Percentiles rank a stretch among this genome's conserved stretches.
Evolutionary conservation across 1,140 invertebrate species (phyloP).

Genomic region (Solenopsis invicta): DNA sequence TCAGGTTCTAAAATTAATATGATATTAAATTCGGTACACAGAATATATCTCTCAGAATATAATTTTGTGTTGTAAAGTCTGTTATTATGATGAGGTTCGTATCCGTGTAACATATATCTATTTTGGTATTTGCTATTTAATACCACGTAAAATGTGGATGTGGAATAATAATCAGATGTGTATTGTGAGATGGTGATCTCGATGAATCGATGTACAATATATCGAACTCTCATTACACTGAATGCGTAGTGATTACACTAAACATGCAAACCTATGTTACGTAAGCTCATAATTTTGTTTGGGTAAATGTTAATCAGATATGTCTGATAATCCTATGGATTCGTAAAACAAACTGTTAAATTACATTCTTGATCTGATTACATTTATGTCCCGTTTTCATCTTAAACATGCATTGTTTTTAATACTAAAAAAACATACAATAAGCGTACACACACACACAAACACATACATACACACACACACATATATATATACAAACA

Average conservation of each 20-base stretch:
- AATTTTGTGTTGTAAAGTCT: constrained; percentile 8
- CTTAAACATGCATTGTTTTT: neutral
- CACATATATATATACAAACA: too few relatives aligned
- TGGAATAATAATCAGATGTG: constrained; percentile 18
- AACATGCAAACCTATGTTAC: constrained; percentile 40
- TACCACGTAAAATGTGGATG: neutral
- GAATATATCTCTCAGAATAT: neutral
- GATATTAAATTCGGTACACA: neutral
- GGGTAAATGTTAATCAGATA: constrained; percentile 32
- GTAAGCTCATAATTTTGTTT: constrained; percentile 30
- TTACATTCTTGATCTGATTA: constrained; percentile 5
- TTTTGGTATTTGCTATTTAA: constrained; percentile 37
- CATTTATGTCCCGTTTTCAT: neutral
- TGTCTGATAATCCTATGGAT: neutral
- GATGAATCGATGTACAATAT: constrained; percentile 25
- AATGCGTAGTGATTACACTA: constrained; percentile 25
- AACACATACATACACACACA: too few relatives aligned
- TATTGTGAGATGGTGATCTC: constrained; percentile 47
- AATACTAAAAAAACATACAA: neutral
- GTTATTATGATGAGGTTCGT: neutral
- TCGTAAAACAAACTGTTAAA: neutral
- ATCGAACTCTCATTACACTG: constrained; percentile 26
- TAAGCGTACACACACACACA: too few relatives aligned
- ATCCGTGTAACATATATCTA: neutral
- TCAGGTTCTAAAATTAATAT: neutral